A percentile compares a stretch with the other conserved stretches of the same genome.
Conservation (phyloP, 2,113 vertebrate genomes). For the Zosterops hypoxanthus region DNA sequence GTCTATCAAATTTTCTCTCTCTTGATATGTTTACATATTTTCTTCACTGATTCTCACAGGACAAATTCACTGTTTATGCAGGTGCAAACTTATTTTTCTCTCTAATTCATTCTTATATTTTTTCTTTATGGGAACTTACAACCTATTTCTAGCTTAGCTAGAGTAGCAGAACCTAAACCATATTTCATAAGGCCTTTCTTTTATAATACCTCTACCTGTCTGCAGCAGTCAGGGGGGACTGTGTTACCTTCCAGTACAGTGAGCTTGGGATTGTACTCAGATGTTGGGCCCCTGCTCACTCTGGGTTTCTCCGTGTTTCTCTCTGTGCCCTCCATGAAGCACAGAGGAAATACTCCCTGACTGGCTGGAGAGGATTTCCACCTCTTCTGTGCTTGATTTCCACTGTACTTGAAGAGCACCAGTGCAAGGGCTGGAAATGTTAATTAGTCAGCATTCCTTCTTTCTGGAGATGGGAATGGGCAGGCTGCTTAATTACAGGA, state of each 20-base stretch:
- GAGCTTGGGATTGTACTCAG: neutral
- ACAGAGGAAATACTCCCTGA: neutral
- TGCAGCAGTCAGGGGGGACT: fast-evolving
- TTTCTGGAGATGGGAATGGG: neutral
- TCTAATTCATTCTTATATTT: neutral
- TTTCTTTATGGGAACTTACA: neutral
- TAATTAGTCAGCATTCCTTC: neutral
- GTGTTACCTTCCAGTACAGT: neutral
- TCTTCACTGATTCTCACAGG: neutral
- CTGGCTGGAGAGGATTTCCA: neutral
- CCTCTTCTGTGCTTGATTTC: neutral
- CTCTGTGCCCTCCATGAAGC: neutral
- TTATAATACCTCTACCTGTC: neutral
- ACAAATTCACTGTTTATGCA: neutral
- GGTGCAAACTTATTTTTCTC: neutral
- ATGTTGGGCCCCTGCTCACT: neutral
- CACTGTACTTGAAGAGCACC: neutral
- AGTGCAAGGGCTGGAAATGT: neutral
- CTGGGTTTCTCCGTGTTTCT: neutral
- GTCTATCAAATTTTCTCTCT: neutral
- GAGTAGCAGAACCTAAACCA: neutral
- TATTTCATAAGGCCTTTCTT: neutral
- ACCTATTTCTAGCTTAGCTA: neutral
- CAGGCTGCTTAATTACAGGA: neutral
- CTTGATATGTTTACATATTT: neutral